Conservation (phyloP, 2,113 vertebrate genomes). For the Ammospiza caudacuta region DNA sequence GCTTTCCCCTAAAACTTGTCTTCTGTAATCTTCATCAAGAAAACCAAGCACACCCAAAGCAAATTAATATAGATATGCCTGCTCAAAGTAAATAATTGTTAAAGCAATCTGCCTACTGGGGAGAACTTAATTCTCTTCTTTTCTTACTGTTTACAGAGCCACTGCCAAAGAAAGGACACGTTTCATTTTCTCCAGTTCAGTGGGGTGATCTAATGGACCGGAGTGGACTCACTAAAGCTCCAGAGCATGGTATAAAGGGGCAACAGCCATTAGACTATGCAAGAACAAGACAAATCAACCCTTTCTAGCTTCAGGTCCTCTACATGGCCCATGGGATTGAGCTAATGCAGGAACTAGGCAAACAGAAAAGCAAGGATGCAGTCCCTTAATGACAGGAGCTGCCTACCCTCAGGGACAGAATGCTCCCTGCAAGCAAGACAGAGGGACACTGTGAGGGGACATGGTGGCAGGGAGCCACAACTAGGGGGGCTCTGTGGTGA, state of each 20-base stretch:
- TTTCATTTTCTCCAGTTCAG: conserved; percentile 65
- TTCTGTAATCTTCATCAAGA: conserved; percentile 62
- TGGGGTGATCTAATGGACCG: conserved; percentile 47
- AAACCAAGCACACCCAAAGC: conserved; percentile 38
- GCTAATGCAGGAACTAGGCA: conserved; percentile 19
- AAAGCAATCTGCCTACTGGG: not conserved
- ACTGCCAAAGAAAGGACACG: conserved; percentile 19
- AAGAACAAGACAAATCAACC: conserved; percentile 35
- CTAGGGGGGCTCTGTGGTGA: not conserved
- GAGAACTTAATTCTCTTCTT: not conserved
- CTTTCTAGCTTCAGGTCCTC: conserved; percentile 45
- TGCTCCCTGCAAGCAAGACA: not conserved
- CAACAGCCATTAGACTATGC: conserved; percentile 9
- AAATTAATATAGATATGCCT: conserved; percentile 55
- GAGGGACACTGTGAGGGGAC: not conserved
- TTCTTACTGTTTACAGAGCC: conserved; percentile 3
- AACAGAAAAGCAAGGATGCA: not conserved
- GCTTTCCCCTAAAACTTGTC: conserved; percentile 35
- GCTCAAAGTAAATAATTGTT: conserved; percentile 57
- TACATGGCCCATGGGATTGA: not conserved
- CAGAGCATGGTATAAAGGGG: conserved; percentile 26
- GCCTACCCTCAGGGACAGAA: conserved; percentile 13
- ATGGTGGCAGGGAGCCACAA: not conserved
- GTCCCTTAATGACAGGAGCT: conserved; percentile 23
- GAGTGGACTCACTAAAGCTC: conserved; percentile 29